Conservation (phyloP, 1,140 invertebrate genomes). For the Heliothis subflexa region DNA sequence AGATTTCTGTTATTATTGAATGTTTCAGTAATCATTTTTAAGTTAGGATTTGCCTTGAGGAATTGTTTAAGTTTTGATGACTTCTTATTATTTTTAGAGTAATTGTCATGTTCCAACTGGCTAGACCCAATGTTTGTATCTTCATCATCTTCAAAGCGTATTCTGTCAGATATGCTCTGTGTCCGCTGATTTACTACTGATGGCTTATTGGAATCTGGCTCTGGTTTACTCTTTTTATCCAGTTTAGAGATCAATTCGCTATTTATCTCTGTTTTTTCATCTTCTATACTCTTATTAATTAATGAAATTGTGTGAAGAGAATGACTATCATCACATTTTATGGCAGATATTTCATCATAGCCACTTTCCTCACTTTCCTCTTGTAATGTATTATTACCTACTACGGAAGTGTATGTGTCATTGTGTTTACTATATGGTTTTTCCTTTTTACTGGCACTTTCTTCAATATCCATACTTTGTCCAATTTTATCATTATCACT, state of each 20-base stretch:
- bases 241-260: not conserved
- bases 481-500: constrained; percentile 5
- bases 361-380: constrained; percentile 37
- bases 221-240: not conserved
- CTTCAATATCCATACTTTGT: not conserved
- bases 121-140: constrained; percentile 27
- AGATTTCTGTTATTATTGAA: constrained; percentile 44
- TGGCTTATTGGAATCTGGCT: constrained; percentile 15
- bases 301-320: constrained; percentile 18
- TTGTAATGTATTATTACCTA: constrained; percentile 10
- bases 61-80: constrained; percentile 56
- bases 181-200: constrained; percentile 43
- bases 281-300: not conserved
- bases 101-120: constrained; percentile 14
- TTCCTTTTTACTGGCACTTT: constrained; percentile 3
- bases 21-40: constrained; percentile 48
- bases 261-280: not conserved
- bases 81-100: not conserved
- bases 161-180: constrained; percentile 63
- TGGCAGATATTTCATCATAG: constrained; percentile 44
- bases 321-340: constrained; percentile 33
- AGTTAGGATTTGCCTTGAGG: constrained; percentile 56
- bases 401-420: not conserved
- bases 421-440: not conserved
- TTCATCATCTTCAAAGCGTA: constrained; percentile 68